These are phyloP conservation scores for Antitype chi DNA, from an alignment of 2,888 invertebrate species.

Conservation along the genomic window DNA sequence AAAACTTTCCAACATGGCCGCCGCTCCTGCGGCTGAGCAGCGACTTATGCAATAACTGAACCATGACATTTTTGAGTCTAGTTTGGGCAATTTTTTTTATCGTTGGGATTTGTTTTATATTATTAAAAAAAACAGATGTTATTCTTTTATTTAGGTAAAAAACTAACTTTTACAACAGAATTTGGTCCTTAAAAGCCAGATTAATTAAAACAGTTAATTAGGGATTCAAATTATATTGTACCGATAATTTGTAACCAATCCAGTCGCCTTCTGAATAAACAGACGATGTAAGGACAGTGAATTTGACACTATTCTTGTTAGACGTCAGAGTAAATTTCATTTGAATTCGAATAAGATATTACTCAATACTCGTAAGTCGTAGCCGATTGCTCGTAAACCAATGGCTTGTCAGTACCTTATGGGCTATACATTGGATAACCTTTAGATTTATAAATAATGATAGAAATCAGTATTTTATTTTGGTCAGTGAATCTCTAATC, in stretches of 20 bases:
- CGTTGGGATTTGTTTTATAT: too few species aligned
- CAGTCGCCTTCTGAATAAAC: slow-evolving; percentile 26
- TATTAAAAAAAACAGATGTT: not conserved
- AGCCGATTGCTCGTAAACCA: slow-evolving; percentile 46
- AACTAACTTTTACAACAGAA: not conserved
- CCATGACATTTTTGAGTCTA: slow-evolving; percentile 55
- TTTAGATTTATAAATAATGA: not conserved
- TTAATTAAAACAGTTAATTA: not conserved
- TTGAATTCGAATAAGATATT: slow-evolving; percentile 53
- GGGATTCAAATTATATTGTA: not conserved
- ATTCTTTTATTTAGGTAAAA: not conserved
- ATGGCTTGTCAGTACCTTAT: slow-evolving; percentile 16
- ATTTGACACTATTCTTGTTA: slow-evolving; percentile 59
- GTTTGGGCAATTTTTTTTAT: not conserved
- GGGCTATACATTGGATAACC: not conserved
- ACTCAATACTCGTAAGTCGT: slow-evolving; percentile 27
- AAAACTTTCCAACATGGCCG: slow-evolving; percentile 82
- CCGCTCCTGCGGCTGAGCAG: slow-evolving; percentile 73
- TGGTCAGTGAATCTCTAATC: not conserved
- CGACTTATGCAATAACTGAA: slow-evolving; percentile 75
- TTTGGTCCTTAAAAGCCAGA: not conserved
- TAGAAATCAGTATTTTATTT: not conserved
- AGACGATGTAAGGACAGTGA: slow-evolving; percentile 39
- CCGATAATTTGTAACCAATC: slow-evolving; percentile 25
- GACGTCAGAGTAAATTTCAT: slow-evolving; percentile 56